These are phyloP conservation scores for Lepas anatifera DNA, from an alignment of 2,888 invertebrate species.

Conservation along the genomic window DNA sequence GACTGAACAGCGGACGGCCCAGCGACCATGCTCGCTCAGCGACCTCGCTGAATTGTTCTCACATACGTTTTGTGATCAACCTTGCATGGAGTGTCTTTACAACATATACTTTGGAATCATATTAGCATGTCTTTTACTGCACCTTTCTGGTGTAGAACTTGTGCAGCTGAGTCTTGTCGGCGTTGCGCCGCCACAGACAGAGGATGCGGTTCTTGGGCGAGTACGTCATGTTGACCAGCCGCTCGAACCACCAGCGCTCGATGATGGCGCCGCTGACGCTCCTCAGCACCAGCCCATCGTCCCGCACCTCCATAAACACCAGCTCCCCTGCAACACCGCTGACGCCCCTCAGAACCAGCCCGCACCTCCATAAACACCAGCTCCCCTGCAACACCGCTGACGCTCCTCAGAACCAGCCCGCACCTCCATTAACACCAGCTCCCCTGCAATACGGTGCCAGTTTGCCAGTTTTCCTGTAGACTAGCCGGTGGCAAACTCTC, in stretches of 20 bases:
- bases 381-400: slow-evolving; percentile 69
- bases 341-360: slow-evolving; percentile 66
- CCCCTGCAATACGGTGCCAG: slow-evolving; percentile 74
- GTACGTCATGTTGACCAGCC: slow-evolving; percentile 98
- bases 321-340: slow-evolving; percentile 72
- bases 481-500: no score
- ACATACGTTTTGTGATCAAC: no score
- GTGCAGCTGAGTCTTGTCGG: slow-evolving; percentile 86
- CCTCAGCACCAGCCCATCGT: slow-evolving; percentile 80
- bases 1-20: no score
- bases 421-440: slow-evolving; percentile 80
- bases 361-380: slow-evolving; percentile 84
- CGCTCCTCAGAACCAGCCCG: slow-evolving; percentile 72
- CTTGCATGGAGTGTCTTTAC: no score
- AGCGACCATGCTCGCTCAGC: no score
- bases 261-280: slow-evolving; percentile 74
- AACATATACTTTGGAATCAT: no score
- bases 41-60: no score
- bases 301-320: slow-evolving; percentile 85
- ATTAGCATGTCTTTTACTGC: no score
- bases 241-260: slow-evolving; percentile 98
- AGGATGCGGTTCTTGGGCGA: slow-evolving; percentile 93
- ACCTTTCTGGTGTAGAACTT: slow-evolving; percentile 99
- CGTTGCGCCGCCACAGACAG: slow-evolving; percentile 92
- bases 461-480: no score